phyloP scores from a whole-genome alignment of 2,888 invertebrate genomes.

The Tholera decimalis region DNA sequence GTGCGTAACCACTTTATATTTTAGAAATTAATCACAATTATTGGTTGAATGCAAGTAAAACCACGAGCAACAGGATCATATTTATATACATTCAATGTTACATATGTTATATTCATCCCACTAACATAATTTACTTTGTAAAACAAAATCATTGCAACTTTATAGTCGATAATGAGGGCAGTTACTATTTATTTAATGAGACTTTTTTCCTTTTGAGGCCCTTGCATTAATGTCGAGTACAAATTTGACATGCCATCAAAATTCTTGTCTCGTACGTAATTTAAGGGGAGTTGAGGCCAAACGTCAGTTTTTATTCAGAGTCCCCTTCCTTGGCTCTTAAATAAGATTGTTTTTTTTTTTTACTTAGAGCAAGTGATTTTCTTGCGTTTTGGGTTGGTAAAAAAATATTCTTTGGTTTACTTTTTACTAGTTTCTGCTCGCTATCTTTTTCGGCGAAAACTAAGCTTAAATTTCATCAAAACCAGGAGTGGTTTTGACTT shows the following conservation, averaged over 20 bases:
- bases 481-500: too few relatives aligned
- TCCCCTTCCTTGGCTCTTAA: conserved; percentile 38
- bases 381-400: neutral
- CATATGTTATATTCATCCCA: too few relatives aligned
- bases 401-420: too few relatives aligned
- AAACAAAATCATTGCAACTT: conserved; percentile 54
- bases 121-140: neutral
- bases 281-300: conserved; percentile 59
- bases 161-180: conserved; percentile 43
- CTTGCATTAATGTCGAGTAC: conserved; percentile 46
- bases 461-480: too few relatives aligned
- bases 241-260: conserved; percentile 66
- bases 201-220: conserved; percentile 52
- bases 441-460: too few relatives aligned
- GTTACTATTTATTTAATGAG: conserved; percentile 67
- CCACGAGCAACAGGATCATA: too few relatives aligned
- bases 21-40: too few relatives aligned
- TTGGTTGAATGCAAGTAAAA: too few relatives aligned
- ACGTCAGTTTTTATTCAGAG: conserved; percentile 64
- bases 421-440: too few relatives aligned
- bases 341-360: conserved; percentile 31
- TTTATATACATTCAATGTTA: too few relatives aligned
- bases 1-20: too few relatives aligned
- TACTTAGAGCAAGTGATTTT: neutral
- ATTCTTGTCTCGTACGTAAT: conserved; percentile 75